A percentile compares a stretch with the other conserved stretches of the same genome.
Evolutionary conservation across 2,888 invertebrate species (phyloP).

Genomic region (Lucinisca nassula): DNA sequence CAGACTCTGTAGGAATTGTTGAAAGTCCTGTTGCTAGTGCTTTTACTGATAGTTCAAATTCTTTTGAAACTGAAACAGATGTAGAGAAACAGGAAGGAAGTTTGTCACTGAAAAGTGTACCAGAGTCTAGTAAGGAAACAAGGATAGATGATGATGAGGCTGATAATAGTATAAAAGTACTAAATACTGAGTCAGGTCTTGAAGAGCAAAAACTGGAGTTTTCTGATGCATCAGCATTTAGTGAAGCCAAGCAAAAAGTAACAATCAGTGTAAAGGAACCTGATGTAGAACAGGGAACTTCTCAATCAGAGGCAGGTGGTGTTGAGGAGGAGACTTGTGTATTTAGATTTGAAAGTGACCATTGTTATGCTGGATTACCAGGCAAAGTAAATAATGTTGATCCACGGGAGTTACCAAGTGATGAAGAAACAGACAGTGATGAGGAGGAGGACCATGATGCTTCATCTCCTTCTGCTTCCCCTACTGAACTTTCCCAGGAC

Average conservation of each 20-base stretch:
- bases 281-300: neutral
- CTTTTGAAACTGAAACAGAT: neutral
- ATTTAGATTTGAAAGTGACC: slow-evolving; percentile 66
- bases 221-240: neutral
- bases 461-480: slow-evolving; percentile 32
- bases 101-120: neutral
- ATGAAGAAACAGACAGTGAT: neutral
- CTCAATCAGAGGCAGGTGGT: neutral
- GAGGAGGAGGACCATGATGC: slow-evolving; percentile 37
- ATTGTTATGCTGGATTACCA: slow-evolving; percentile 72
- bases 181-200: neutral
- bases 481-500: slow-evolving; percentile 73
- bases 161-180: neutral
- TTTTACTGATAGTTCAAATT: slow-evolving; percentile 9
- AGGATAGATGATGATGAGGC: neutral
- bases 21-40: slow-evolving; percentile 52
- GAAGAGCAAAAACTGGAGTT: neutral
- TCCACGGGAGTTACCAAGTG: neutral
- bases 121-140: neutral
- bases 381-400: slow-evolving; percentile 22
- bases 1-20: slow-evolving; percentile 63
- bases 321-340: slow-evolving; percentile 26
- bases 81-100: neutral
- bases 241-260: neutral
- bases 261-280: neutral